Base-by-base conservation (phyloP, 2,888 invertebrate species). In the Zaprionus bogoriensis region DNA sequence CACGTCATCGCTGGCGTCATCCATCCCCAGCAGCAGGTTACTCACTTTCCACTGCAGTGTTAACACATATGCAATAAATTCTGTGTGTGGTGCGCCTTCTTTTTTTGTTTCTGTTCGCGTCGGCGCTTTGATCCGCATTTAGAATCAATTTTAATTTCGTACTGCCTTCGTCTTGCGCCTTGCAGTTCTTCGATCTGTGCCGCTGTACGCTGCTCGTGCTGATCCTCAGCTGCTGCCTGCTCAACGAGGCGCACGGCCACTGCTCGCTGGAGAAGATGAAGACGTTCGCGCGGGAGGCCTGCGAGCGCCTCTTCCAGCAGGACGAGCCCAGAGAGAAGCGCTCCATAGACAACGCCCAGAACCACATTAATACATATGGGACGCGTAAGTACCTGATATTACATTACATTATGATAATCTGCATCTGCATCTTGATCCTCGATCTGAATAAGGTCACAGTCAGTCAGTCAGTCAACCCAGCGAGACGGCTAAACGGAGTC, bases 201-300 rank as follows among this genome's bases (percentile, higher is more conserved):
- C 69, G 82, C 20, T 47, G 67, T 52, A 32, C 52, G 38, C 46
- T 82, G 52, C 9, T 87, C 25, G 47, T 44, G 2, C 41, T 81
- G 47, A 67, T 71, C 48, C 48, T 74, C 4, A 54, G 22, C 25
- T 60, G 60, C 23, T 81, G 67, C 10, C 48, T 74, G 48, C 25
- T 76, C 32, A 42, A 22, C 22, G 63, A 64, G 27, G 63, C 79
- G 3, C 65, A 74, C 7, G 84, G 79, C 2, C 80, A 61, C 27
- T 90, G 90, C 53, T 89, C 90, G 4, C 59, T 90, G 73, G 90
- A 90, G 39, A 80, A 77, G 22, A 90, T 90, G 90, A 90, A 87
- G 42, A 75, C 69, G 30, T 80, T 72, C 19, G 90, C 90, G 0
- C 83, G 88, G 72, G 89, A 90, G 58, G 90, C 90, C 0, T 90